Conservation (phyloP, 2,797 vertebrate genomes). For the Erethizon dorsatum region DNA sequence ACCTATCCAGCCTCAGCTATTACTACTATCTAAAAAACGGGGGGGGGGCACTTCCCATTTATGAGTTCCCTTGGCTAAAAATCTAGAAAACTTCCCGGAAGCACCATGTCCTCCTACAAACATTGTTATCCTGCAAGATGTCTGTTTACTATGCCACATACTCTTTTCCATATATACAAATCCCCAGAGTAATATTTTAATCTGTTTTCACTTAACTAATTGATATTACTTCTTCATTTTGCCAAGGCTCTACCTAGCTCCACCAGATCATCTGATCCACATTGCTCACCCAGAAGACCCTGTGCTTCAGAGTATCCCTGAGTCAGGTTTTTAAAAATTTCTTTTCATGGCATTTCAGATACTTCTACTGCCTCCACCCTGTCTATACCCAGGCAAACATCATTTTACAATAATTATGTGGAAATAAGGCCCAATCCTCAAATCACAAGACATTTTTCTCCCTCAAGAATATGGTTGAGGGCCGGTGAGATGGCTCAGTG, state of each 20-base stretch:
- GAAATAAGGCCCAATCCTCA: constrained; percentile 40
- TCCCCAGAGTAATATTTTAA: constrained; percentile 69
- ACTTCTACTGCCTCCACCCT: constrained; percentile 39
- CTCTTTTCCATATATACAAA: constrained; percentile 47
- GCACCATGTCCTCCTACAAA: constrained; percentile 58
- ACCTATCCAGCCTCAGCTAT: constrained; percentile 44
- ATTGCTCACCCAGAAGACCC: constrained; percentile 38
- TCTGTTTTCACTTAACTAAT: constrained; percentile 72
- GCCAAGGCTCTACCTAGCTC: constrained; percentile 62
- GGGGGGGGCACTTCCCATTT: constrained; percentile 20
- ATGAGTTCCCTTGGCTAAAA: constrained; percentile 70
- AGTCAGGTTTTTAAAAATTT: constrained; percentile 64
- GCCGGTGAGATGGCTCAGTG: no score
- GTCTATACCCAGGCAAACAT: constrained; percentile 50
- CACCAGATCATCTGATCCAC: constrained; percentile 41
- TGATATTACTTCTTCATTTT: constrained; percentile 73
- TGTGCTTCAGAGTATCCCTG: constrained; percentile 31
- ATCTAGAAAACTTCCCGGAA: constrained; percentile 67
- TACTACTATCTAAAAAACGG: constrained; percentile 47
- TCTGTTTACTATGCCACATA: constrained; percentile 40
- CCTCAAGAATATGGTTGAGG: constrained; percentile 37
- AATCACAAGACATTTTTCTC: constrained; percentile 45
- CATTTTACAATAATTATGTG: constrained; percentile 55
- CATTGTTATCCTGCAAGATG: constrained; percentile 25
- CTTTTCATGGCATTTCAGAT: constrained; percentile 61